phyloP scores from a whole-genome alignment of 92 coral and sea anemone genomes.

The Pocillopora grandis region DNA sequence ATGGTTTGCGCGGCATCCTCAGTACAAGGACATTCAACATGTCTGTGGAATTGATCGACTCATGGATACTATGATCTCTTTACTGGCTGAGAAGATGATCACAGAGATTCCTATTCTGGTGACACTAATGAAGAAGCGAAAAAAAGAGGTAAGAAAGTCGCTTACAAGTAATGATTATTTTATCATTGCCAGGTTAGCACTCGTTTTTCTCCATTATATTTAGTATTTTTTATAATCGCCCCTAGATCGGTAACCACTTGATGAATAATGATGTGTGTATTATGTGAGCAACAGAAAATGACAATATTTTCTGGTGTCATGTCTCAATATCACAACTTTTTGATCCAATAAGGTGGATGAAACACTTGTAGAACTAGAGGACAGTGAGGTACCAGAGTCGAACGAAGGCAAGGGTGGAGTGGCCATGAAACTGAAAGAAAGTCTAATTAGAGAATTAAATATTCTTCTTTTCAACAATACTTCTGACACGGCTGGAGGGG shows the following conservation, averaged over 20 bases:
- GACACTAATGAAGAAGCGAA: conserved; percentile 50
- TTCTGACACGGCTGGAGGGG: conserved; percentile 58
- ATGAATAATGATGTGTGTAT: no score
- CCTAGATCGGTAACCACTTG: no score
- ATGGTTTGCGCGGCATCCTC: conserved; percentile 66
- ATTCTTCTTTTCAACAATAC: conserved; percentile 73
- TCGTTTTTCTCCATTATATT: no score
- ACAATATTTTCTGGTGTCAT: no score
- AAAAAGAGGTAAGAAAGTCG: conserved; percentile 29
- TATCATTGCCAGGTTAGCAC: not conserved
- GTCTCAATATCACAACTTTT: not conserved
- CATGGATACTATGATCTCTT: conserved; percentile 74
- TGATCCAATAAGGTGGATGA: conserved; percentile 28
- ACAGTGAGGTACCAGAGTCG: conserved; percentile 63
- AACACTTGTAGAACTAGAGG: conserved; percentile 43
- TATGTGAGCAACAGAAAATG: no score
- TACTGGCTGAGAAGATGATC: conserved; percentile 76
- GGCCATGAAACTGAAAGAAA: conserved; percentile 53
- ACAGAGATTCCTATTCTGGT: conserved; percentile 67
- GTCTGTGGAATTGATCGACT: conserved; percentile 77
- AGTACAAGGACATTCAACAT: conserved; percentile 54
- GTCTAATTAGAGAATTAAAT: conserved; percentile 46
- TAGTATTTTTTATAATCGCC: no score
- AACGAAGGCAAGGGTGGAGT: conserved; percentile 59
- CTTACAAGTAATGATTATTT: not conserved